These are phyloP conservation scores for Pipa parva DNA, from an alignment of 2,113 vertebrate species.

Conservation along the genomic window DNA sequence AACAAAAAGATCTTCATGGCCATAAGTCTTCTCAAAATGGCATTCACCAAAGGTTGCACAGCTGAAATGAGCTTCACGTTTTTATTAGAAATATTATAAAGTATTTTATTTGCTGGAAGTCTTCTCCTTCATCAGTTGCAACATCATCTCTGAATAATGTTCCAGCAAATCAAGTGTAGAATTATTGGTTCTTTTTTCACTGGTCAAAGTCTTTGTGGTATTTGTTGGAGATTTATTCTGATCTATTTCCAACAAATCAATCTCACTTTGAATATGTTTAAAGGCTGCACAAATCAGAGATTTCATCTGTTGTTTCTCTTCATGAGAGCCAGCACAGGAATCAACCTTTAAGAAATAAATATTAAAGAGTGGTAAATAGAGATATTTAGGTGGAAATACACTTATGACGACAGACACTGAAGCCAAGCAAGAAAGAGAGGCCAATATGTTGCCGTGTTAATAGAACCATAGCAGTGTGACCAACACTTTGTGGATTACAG, in stretches of 20 bases:
- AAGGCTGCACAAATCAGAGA: slow-evolving; percentile 10
- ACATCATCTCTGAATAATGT: slow-evolving; percentile 32
- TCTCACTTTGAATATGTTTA: slow-evolving; percentile 7
- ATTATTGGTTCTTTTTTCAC: background rate
- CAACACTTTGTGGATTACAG: no score
- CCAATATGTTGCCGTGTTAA: no score
- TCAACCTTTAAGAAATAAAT: slow-evolving; percentile 4
- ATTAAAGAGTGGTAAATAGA: no score
- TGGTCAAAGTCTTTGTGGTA: no score
- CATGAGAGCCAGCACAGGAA: background rate
- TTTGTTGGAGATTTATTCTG: background rate
- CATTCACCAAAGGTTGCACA: background rate
- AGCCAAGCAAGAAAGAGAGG: no score
- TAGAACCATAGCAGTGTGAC: no score
- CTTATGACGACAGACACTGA: no score
- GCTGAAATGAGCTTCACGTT: background rate
- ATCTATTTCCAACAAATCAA: slow-evolving; percentile 3
- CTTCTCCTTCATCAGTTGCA: slow-evolving; percentile 22
- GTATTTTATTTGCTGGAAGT: background rate
- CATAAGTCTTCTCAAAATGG: background rate
- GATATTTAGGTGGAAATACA: no score
- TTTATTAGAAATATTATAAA: no score
- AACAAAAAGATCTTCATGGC: background rate
- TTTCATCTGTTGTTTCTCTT: slow-evolving; percentile 11
- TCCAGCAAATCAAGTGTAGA: slow-evolving; percentile 17